Conservation (phyloP, 1,140 invertebrate genomes). For the Oncopeltus fasciatus region DNA sequence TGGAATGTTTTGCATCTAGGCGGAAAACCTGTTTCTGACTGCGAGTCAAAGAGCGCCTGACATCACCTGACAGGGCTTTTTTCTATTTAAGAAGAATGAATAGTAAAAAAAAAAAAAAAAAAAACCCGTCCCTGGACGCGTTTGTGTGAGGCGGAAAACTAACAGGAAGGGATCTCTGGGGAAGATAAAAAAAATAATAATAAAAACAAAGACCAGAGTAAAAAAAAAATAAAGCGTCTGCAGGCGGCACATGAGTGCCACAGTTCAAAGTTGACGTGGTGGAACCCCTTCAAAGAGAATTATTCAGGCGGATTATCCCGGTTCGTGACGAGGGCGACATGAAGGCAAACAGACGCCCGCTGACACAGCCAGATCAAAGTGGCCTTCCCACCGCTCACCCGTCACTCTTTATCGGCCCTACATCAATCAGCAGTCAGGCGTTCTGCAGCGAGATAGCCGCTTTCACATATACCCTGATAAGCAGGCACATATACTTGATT, state of each 20-base stretch:
- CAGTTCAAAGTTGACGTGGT: not conserved
- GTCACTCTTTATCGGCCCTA: not conserved
- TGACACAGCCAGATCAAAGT: not conserved
- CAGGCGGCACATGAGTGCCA: not conserved
- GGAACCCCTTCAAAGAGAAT: not conserved
- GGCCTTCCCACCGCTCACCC: not conserved
- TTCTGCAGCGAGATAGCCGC: too few species aligned
- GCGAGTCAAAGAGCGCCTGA: too few species aligned
- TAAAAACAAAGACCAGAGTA: not conserved
- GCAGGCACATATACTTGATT: too few species aligned
- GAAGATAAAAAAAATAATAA: not conserved
- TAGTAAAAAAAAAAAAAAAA: too few species aligned
- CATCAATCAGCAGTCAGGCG: not conserved
- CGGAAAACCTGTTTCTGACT: too few species aligned
- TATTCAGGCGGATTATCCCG: not conserved
- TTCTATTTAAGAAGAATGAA: too few species aligned
- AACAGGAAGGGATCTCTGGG: too few species aligned
- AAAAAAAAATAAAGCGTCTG: not conserved
- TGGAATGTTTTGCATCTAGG: too few species aligned
- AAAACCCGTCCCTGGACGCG: too few species aligned
- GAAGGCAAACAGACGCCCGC: not conserved
- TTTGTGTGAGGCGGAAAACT: too few species aligned
- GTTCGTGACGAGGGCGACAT: not conserved
- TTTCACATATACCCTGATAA: too few species aligned
- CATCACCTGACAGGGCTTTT: too few species aligned